Base-by-base conservation (phyloP, 2,113 vertebrate species). In the Astur gentilis region DNA sequence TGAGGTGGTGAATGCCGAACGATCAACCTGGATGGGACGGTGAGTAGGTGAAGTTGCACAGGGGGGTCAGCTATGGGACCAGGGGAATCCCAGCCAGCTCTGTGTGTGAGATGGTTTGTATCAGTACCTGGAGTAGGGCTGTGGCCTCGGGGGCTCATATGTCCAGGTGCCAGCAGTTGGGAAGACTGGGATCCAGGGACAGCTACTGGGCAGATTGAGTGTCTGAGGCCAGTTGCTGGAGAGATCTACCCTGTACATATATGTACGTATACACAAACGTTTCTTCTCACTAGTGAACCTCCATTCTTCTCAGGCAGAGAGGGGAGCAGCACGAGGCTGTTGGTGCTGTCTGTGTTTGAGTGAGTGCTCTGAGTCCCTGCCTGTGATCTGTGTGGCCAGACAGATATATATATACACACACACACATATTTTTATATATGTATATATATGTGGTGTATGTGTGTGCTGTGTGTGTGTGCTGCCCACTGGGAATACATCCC, bases 31-130 rank as follows among this genome's bases (percentile, higher is more conserved):
- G 55, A 27, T 0, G 1, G 16, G 27, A 44, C 8, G 32, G 57
- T 29, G 57, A 57, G 21, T 11, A 44, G 18, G 10, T 44, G 26
- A 50, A 66, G 8, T 26, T 67, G 19, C 34, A n/a, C 9, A 10
- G 13, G 1, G 7, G 3, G 7, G 29, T 60, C 1, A 2, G 52
- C 29, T 16, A 3, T 60, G 20, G 34, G 6, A 47, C 20, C 9
- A 34, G 20, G 18, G 9, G 7, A 80, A 45, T 45, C 9, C 18
- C 31, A 58, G 13, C 1, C 15, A 29, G 15, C 6, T 52, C 21
- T 50, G 2, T 57, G 17, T 40, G 13, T 38, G 14, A 14, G 32
- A 19, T 29, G 7, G 11, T 44, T 34, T 29, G 17, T 32, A n/a
- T 7, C 21, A 55, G 38, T 47, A 67, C 18, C 25, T 55, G n/a